Base-by-base conservation (phyloP, 2,797 vertebrate genomes). In the Cichlasoma orientale region DNA sequence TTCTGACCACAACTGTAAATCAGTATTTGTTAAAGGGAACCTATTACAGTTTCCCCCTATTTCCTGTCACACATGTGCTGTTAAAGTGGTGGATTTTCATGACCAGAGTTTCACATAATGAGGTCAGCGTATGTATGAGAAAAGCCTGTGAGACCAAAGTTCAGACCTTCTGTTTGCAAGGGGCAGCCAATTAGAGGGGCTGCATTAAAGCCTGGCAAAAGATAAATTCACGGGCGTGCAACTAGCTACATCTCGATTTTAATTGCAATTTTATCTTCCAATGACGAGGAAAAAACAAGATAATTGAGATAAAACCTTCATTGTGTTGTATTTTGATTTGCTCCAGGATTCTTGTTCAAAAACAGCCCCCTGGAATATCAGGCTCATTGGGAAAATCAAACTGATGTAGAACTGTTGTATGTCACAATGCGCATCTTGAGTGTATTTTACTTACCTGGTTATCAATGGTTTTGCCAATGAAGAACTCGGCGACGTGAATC, bases 401-500 rank as follows among this genome's bases (percentile, higher is more conserved):
- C 18, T 19, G 18, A 19, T 31, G 29, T 31, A 7, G 25, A 50
- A 47, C 5, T 47, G 10, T 33, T 33, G 31, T 33, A 7, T 33
- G 31, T 33, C 29, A 31, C 29, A 31, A 1, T 31, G 47, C 36
- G 7, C 52, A 52, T n/a, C 21, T 21, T 18, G 23, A 7, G 12
- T 8, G 7, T 7, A 1, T 50, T 29, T 27, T 36, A 25, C 23
- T 70, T 86, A 97, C 97, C 95, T 97, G 96, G 52, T 97, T 97
- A 71, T 90, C 83, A 3, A 96, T 82, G 23, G 92, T 93, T 90
- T 97, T 97, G 56, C 96, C 97, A 27, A 98, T 96, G 92, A 97
- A 98, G 89, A 95, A 93, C 18, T 94, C 93, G 18, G 97, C 96
- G 36, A 98, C 97, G 0, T 98, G 96, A 0, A 94, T 93, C 0